These are phyloP conservation scores for Meandrina meandrites DNA, from an alignment of 92 coral and sea anemone species.

Conservation along the genomic window DNA sequence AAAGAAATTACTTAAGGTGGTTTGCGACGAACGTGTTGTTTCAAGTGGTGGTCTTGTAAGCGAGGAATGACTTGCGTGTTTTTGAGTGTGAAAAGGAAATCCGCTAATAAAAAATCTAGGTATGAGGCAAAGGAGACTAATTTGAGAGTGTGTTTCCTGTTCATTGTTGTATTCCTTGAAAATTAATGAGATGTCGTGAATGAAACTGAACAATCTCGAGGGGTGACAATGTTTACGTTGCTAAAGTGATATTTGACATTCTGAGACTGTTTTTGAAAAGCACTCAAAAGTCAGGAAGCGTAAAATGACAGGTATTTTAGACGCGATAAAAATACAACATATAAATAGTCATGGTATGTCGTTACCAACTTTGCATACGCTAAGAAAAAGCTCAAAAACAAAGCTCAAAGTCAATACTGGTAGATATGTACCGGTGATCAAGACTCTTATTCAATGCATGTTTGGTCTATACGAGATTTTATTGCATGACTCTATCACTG, in stretches of 20 bases:
- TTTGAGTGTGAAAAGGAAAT: conserved; percentile 13
- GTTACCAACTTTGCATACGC: background rate
- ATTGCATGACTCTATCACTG: background rate
- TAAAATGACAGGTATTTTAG: conserved; percentile 31
- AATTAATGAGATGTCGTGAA: conserved; percentile 47
- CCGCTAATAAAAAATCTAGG: conserved; percentile 20
- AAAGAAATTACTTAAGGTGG: background rate
- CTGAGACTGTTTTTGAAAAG: conserved; percentile 39
- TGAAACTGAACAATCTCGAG: conserved; percentile 28
- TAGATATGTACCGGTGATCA: background rate
- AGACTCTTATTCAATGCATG: conserved; percentile 12
- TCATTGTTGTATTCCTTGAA: conserved; percentile 35
- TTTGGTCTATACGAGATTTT: conserved; percentile 7
- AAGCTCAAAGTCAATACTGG: conserved; percentile 21
- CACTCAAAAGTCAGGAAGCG: conserved; percentile 50
- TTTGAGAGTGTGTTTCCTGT: conserved; percentile 44
- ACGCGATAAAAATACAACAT: conserved; percentile 39
- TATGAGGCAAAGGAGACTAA: conserved; percentile 10
- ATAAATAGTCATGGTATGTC: conserved; percentile 39
- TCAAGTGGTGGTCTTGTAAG: background rate
- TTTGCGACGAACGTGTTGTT: background rate
- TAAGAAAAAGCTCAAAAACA: conserved; percentile 9
- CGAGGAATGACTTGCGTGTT: conserved; percentile 31
- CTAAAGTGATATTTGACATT: conserved; percentile 51
- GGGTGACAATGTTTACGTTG: conserved; percentile 39